Conservation (phyloP, 2,113 vertebrate species). For the Lasiurus cinereus region DNA sequence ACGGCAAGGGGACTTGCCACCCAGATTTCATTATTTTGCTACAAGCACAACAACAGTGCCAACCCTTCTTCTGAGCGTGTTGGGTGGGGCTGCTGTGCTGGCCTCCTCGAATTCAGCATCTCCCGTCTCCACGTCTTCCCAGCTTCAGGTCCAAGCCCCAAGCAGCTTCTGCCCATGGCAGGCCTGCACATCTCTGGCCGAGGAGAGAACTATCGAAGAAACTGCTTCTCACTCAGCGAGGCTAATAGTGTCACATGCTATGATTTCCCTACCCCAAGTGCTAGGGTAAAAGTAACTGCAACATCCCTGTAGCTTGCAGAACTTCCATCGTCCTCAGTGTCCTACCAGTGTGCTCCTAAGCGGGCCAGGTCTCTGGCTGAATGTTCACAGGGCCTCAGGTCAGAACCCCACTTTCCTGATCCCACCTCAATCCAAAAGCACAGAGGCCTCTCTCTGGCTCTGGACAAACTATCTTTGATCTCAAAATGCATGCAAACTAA, state of each 20-base stretch:
- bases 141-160: neutral
- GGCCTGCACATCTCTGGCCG: neutral
- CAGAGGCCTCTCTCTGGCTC: neutral
- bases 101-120: neutral
- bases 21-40: conserved; percentile 20
- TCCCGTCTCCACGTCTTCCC: neutral
- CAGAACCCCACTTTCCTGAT: neutral
- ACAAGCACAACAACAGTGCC: neutral
- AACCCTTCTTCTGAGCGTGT: neutral
- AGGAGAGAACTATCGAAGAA: conserved; percentile 15
- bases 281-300: neutral
- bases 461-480: neutral
- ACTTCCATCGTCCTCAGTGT: neutral
- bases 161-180: conserved; percentile 44
- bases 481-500: neutral
- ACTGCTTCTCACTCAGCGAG: conserved; percentile 51
- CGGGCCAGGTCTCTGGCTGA: neutral
- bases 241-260: neutral
- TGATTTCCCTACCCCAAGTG: fast-evolving
- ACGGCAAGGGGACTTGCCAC: neutral
- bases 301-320: neutral
- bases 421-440: neutral
- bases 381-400: neutral
- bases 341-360: neutral
- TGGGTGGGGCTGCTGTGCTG: neutral